A percentile compares a stretch with the other conserved stretches of the same genome.
Evolutionary conservation across 2,797 vertebrate species (phyloP).

Genomic region (Hypotaenidia philippensis): DNA sequence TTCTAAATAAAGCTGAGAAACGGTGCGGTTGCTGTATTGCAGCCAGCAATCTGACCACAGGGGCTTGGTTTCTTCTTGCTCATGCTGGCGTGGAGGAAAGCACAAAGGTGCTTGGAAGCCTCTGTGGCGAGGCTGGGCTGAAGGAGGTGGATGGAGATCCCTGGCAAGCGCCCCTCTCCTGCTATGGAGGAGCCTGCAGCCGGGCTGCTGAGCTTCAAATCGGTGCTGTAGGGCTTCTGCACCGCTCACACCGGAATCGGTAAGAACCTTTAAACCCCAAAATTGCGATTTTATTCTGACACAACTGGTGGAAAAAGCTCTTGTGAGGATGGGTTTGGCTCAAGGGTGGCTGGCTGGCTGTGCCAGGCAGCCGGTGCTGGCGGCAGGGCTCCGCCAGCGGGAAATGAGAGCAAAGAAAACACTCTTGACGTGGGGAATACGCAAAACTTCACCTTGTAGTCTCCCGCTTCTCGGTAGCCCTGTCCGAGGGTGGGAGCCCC

Average conservation of each 20-base stretch:
- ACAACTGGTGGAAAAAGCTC: background rate
- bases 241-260: fast-evolving
- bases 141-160: background rate
- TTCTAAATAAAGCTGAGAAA: background rate
- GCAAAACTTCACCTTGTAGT: background rate
- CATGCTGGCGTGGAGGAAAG: background rate
- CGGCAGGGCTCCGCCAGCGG: background rate
- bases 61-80: background rate
- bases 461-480: too few relatives aligned
- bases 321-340: background rate
- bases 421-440: fast-evolving
- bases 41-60: background rate
- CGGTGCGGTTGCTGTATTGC: background rate
- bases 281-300: background rate
- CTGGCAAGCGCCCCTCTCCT: fast-evolving
- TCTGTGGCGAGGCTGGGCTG: background rate
- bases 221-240: background rate
- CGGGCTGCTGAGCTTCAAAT: background rate
- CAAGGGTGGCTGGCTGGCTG: too few relatives aligned
- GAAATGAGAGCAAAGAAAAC: background rate
- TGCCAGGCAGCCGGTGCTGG: fast-evolving
- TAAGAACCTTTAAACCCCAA: background rate
- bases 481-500: background rate
- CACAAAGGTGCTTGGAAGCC: background rate
- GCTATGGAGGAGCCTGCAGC: fast-evolving